Base-by-base conservation (phyloP, 2,888 invertebrate species). In the Apamea crenata region DNA sequence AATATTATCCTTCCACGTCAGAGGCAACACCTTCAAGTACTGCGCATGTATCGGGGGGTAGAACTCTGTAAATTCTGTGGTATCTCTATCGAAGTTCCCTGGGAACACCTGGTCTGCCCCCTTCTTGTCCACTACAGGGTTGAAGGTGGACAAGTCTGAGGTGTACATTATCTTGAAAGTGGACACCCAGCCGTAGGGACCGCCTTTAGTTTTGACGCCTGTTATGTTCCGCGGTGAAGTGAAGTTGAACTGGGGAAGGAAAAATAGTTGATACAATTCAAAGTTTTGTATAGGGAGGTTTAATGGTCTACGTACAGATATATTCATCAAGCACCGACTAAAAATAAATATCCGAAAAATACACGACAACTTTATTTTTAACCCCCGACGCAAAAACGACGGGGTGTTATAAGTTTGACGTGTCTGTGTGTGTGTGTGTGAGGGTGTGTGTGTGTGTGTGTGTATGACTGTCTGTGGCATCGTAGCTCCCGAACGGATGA, bases 121-220 rank as follows among this genome's bases (percentile, higher is more conserved):
- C 0, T 97, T 92, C 0, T 95, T 93, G 83, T 98, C 97, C 7
- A 98, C 89, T 0, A 98, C 95, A 0, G 98, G 97, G 93, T 97
- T 98, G 98, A 98, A 99, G 1, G 97, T 97, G 44, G 96, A 94
- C 0, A 98, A 97, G 90, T 98, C 98, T 21, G 97, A 97, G 0
- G 99, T 98, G 94, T 98, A 99, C 89, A 97, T 95, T 1, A 99
- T 96, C 89, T 97, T 97, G 95, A 98, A 99, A 0, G 98, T 97
- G 2, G 98, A 97, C 2, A 99, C 98, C 98, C 98, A 99, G 32
- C 98, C 98, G 67, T 97, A 96, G 0, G 97, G 95, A 0, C 98
- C 98, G 25, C 98, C 98, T 93, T 98, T 98, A 0, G 98, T 98
- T 74, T 97, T 97, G 68, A 99, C 94, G 50, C 99, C 99, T 0